Evolutionary conservation across 2,797 vertebrate species (phyloP), one percentile per base, ranked within the genome.

Genomic region (Sitta carolinensis): DNA sequence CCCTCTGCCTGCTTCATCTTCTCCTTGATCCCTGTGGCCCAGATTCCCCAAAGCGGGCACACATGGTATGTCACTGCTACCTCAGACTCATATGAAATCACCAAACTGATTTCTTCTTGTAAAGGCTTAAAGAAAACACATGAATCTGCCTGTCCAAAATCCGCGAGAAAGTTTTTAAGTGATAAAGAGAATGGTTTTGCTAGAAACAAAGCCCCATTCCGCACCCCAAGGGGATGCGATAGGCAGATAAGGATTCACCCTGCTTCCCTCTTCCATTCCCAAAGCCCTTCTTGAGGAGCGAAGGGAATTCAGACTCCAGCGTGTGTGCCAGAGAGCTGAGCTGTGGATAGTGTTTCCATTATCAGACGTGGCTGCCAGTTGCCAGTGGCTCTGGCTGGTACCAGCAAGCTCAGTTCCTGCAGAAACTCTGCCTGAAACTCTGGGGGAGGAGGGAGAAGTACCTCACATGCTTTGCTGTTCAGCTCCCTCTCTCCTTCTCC

Each of bases 331-430:
- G 87, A 76, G 88, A 89, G 91, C 80, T 5, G 57, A 88, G 77
- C 82, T 79, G 92, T 0, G 78, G 83, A 88, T 81, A 84, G 83
- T 12, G 38, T 95, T 94, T 96, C 83, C 83, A 81, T 96, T 97
- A 94, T 90, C 91, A 84, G 91, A 80, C 7, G 8, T 47, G 83
- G 67, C 87, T 95, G 95, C 96, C 95, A 94, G 94, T 91, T 90
- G 94, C 95, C 95, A 91, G 95, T 95, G 92, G 95, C 93, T 95
- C 95, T 94, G 87, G 94, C 94, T 96, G 94, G 91, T 94, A 94
- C 85, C 87, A 92, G 89, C 96, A 95, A 88, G 93, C 92, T 97
- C 94, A 93, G 87, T 67, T 95, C 91, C 86, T n/a, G 95, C 91
- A 88, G 92, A 96, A 96, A 93, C 95, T 91, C 87, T 91, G 91